Conservation (phyloP, 2,113 vertebrate genomes). For the Leptobrachium leishanense region DNA sequence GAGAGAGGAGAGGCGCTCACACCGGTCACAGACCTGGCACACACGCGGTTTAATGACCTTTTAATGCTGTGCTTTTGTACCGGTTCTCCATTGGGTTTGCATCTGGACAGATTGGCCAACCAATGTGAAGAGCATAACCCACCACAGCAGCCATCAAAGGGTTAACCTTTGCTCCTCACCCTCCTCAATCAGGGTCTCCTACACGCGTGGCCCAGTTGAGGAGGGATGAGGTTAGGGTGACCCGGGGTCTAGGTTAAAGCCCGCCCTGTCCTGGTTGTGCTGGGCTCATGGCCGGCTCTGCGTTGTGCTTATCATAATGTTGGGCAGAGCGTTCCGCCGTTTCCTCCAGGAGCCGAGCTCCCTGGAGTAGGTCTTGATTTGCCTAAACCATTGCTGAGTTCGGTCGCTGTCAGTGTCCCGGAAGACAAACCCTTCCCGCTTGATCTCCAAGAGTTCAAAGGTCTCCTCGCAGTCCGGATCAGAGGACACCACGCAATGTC, state of each 20-base stretch:
- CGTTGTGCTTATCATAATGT: constrained; percentile 90
- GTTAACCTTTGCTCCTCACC: too few species aligned
- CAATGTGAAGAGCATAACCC: too few species aligned
- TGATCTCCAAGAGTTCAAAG: constrained; percentile 87
- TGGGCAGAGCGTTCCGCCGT: constrained; percentile 85
- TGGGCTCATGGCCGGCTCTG: constrained; percentile 80
- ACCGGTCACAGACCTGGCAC: too few species aligned
- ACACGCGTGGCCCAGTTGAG: too few species aligned
- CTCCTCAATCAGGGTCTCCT: too few species aligned
- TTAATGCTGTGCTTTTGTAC: too few species aligned
- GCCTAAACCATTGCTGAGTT: constrained; percentile 88
- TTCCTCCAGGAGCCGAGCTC: constrained; percentile 87
- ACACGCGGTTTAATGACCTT: too few species aligned
- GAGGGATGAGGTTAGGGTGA: neutral
- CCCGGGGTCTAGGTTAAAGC: neutral
- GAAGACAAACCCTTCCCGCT: constrained; percentile 84
- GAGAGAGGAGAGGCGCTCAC: too few species aligned
- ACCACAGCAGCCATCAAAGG: too few species aligned
- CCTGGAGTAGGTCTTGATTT: constrained; percentile 77
- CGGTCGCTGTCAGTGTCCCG: constrained; percentile 80
- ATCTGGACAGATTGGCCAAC: too few species aligned
- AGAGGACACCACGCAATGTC: constrained; percentile 82
- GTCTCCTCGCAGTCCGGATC: constrained; percentile 85
- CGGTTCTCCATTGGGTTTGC: too few species aligned
- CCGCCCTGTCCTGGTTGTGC: neutral